Evolutionary conservation across 1,140 invertebrate genomes (phyloP).

Genomic region (Caenorhabditis tropicalis): DNA sequence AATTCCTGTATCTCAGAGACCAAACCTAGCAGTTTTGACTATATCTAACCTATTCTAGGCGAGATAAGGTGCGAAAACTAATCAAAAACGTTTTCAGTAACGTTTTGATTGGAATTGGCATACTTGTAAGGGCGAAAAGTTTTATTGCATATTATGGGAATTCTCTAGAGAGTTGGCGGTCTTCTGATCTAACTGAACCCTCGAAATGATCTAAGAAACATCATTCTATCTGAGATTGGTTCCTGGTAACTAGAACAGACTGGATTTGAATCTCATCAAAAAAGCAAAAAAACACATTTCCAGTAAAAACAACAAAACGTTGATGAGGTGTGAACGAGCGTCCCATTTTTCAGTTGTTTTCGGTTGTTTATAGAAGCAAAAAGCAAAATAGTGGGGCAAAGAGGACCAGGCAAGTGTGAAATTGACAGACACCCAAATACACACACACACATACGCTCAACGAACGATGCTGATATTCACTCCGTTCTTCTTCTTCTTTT

Average conservation of each 20-base stretch:
- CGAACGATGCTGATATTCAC: constrained; percentile 16
- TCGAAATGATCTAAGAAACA: no score
- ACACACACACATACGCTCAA: constrained; percentile 22
- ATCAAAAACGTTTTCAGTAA: neutral
- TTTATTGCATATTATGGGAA: no score
- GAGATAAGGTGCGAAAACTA: no score
- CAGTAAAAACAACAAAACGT: neutral
- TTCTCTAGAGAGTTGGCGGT: no score
- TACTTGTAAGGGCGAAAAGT: no score
- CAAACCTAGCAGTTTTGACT: no score
- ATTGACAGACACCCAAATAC: constrained; percentile 33
- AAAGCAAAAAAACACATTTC: neutral
- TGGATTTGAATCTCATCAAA: no score
- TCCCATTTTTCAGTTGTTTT: neutral
- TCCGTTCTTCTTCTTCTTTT: neutral
- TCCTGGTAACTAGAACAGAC: no score
- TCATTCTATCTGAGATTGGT: no score
- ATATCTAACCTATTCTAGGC: no score
- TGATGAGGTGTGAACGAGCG: neutral
- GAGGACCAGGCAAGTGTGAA: constrained; percentile 31
- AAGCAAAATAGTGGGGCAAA: constrained; percentile 22
- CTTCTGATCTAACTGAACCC: no score
- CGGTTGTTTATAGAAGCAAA: constrained; percentile 34
- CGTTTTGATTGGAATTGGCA: neutral
- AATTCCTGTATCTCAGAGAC: neutral